Evolutionary conservation across 1,140 invertebrate genomes (phyloP).

Genomic region (Theocolax elegans): DNA sequence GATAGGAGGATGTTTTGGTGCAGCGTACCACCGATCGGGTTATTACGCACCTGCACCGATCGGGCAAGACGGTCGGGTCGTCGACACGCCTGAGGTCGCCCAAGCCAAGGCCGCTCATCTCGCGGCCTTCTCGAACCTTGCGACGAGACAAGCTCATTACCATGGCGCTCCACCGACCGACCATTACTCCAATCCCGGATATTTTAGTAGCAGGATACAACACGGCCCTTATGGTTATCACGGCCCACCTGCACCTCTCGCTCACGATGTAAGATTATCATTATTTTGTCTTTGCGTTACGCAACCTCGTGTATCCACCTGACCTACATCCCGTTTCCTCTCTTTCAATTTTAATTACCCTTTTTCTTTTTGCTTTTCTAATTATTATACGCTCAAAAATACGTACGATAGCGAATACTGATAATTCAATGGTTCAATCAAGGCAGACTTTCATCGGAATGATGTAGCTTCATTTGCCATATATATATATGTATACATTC

Average conservation of each 20-base stretch:
- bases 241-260: constrained; percentile 48
- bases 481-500: too few species aligned
- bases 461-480: too few species aligned
- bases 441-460: too few species aligned
- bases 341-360: too few species aligned
- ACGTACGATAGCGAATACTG: too few species aligned
- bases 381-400: too few species aligned
- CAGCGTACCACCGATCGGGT: background rate
- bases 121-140: constrained; percentile 53
- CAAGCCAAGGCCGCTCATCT: constrained; percentile 70
- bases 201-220: constrained; percentile 45
- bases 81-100: constrained; percentile 73
- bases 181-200: constrained; percentile 46
- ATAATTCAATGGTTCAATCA: too few species aligned
- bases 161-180: background rate
- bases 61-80: constrained; percentile 62
- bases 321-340: too few species aligned
- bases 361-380: too few species aligned
- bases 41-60: constrained; percentile 62
- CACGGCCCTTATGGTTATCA: constrained; percentile 46
- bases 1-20: background rate
- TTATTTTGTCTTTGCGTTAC: background rate
- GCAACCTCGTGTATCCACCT: too few species aligned
- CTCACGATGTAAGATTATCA: constrained; percentile 44
- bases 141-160: constrained; percentile 34